Percentiles rank a stretch among this genome's conserved stretches.
phyloP scores from a whole-genome alignment of 2,113 vertebrate species.

The Hyla sarda region DNA sequence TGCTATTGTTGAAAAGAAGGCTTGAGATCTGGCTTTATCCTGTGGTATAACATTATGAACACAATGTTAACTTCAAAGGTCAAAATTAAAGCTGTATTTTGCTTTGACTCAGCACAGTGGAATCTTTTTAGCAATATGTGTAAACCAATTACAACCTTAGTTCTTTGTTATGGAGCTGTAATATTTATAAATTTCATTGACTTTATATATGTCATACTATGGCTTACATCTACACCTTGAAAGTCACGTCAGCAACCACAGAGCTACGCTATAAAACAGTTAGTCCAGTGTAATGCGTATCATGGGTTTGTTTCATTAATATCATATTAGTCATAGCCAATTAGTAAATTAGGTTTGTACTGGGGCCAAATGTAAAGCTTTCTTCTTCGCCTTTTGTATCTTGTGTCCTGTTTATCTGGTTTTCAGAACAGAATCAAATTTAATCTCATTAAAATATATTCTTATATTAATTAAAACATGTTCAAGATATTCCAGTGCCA shows the following conservation, averaged over 20 bases:
- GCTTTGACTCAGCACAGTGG: conserved; percentile 20
- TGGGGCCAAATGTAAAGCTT: conserved; percentile 23
- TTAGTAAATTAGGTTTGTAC: conserved; percentile 22
- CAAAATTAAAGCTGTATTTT: conserved; percentile 50
- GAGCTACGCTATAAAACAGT: conserved; percentile 13
- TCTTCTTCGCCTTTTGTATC: background rate
- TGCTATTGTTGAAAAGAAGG: no score
- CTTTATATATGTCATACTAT: background rate
- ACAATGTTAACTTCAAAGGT: conserved; percentile 31
- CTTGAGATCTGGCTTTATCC: background rate
- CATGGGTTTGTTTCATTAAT: conserved; percentile 16
- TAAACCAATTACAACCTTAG: conserved; percentile 29
- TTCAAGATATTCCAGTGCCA: background rate
- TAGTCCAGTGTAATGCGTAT: background rate
- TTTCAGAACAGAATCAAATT: background rate
- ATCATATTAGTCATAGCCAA: background rate
- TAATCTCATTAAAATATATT: conserved; percentile 4
- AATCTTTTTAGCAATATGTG: conserved; percentile 15
- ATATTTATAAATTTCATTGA: conserved; percentile 44
- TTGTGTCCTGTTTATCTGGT: conserved; percentile 7
- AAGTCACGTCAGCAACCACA: background rate
- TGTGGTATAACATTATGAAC: background rate
- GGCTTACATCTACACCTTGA: background rate
- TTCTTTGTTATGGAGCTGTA: conserved; percentile 1
- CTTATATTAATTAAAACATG: background rate